Evolutionary conservation across 2,888 invertebrate genomes (phyloP), one percentile per base, ranked within the genome.

Genomic region (Lypha dubia): DNA sequence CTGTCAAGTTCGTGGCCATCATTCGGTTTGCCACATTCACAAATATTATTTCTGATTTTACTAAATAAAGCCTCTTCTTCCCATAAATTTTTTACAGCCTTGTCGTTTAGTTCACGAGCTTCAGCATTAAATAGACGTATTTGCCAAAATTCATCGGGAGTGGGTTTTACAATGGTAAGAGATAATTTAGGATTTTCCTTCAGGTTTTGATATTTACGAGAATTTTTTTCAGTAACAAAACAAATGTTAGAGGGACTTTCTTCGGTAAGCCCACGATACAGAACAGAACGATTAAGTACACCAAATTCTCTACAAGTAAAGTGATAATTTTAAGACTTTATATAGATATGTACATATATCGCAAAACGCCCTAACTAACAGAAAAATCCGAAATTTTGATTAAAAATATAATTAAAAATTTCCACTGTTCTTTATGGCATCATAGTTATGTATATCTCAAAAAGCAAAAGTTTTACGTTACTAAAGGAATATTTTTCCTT

Each of bases 171-270:
- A 5, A 92, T 88, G 0, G 89, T 89, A 6, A 91, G 24, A 2
- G 88, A 86, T 6, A 89, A 82, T 58, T 88, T 90, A 1, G 89
- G 86, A 87, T 91, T 89, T 3, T 87, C 87, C 22, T 86, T 79
- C 0, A 92, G 79, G 65, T 91, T 91, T 28, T 79, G 46, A 73
- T 88, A 92, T 83, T 92, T 92, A 13, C 88, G 88, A 1, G 89
- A 88, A 73, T 88, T 90, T 2, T 87, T 89, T 67, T 91, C 91
- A 1, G 92, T 91, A 0, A 90, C 88, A 70, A 91, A 91, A 24
- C 86, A 86, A 6, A 92, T 83, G 8, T 86, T 56, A 60, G 85
- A n/a, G 60, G 85, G 24, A 89, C 84, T 38, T 35, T 89, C 88
- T 1, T 63, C 60, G 56, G 86, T 86, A 0, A 91, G 84, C 0